Percentiles rank a stretch among this genome's conserved stretches.
Conservation (phyloP, 1,140 invertebrate genomes). For the Anastrepha obliqua region DNA sequence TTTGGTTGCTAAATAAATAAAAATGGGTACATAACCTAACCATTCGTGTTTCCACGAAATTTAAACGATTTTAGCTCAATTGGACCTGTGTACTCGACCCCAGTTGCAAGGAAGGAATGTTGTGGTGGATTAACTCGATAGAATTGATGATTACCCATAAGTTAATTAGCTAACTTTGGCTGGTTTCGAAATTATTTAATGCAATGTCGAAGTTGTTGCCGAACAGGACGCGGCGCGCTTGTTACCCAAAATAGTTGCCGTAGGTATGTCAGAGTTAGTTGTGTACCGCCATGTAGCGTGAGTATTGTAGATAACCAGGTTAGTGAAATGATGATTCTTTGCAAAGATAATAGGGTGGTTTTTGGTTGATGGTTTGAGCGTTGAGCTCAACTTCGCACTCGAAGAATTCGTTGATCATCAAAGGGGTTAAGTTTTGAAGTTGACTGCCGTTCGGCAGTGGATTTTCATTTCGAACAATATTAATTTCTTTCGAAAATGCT, state of each 20-base stretch:
- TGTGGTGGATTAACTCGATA: slow-evolving; percentile 37
- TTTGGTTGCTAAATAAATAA: slow-evolving; percentile 54
- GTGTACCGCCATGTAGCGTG: slow-evolving; percentile 18
- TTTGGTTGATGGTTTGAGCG: not conserved
- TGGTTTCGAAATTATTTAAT: slow-evolving; percentile 43
- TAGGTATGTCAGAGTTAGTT: not conserved
- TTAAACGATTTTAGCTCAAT: slow-evolving; percentile 39
- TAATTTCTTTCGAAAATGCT: too few species aligned
- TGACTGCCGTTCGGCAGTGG: not conserved
- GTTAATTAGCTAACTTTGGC: not conserved
- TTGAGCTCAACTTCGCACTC: not conserved
- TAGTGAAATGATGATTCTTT: not conserved
- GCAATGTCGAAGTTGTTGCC: not conserved
- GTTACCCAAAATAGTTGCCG: slow-evolving; percentile 19
- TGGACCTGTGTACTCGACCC: slow-evolving; percentile 57
- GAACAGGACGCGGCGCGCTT: not conserved
- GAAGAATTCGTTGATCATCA: not conserved
- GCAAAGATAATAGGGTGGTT: slow-evolving; percentile 27
- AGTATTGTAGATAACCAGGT: not conserved
- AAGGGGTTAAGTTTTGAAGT: not conserved
- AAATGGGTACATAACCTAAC: slow-evolving; percentile 41
- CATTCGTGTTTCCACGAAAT: slow-evolving; percentile 19
- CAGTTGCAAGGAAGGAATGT: slow-evolving; percentile 17
- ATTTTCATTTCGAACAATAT: not conserved
- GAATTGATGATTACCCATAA: slow-evolving; percentile 32